Evolutionary conservation across 2,113 vertebrate species (phyloP), one percentile per base, ranked within the genome.

Genomic region (Micronycteris hirsuta): DNA sequence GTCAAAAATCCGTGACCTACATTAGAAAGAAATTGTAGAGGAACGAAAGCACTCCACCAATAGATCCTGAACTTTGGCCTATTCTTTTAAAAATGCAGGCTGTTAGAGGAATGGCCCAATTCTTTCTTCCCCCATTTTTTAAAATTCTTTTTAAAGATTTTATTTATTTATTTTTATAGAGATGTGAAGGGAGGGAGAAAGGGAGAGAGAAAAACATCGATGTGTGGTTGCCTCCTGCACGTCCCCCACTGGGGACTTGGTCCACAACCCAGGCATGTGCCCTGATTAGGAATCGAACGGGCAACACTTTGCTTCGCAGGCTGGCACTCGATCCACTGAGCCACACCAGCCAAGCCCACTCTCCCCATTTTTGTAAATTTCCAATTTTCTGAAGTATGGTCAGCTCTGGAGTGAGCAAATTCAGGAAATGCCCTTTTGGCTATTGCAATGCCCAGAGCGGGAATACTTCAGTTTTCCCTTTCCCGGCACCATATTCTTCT

Each of bases 11-110:
- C 56, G 81, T 73, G 94, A 71, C 67, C 91, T 89, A 90, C 88
- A 93, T 96, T 96, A 91, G 96, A 92, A 97, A 0, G n/a, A 96
- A 96, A 95, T 19, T 96, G 33, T 83, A 96, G 96, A 92, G 93
- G 92, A 96, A 36, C 49, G 82, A 24, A 97, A 97, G 38, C 47
- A 67, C 31, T 73, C 94, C 65, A 61, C 61, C 70, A 91, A 82
- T 67, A 24, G 36, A 52, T 94, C 36, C 24, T 94, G 71, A 80
- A 52, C 92, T n/a, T 49, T 45, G 41, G 41, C 12, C 36, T 84
- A 36, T 47, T 52, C 58, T 71, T 94, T 87, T 58, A 47, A 65
- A 92, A 52, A 12, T n/a, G 6, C 36, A 91, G 82, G 76, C 74
- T 97, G 82, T 97, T 63, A 71, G 24, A 95, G 89, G 31, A 80